A percentile compares a stretch with the other conserved stretches of the same genome.
Evolutionary conservation across 2,888 invertebrate species (phyloP).

Genomic region (Hydrotaea cyrtoneurina): DNA sequence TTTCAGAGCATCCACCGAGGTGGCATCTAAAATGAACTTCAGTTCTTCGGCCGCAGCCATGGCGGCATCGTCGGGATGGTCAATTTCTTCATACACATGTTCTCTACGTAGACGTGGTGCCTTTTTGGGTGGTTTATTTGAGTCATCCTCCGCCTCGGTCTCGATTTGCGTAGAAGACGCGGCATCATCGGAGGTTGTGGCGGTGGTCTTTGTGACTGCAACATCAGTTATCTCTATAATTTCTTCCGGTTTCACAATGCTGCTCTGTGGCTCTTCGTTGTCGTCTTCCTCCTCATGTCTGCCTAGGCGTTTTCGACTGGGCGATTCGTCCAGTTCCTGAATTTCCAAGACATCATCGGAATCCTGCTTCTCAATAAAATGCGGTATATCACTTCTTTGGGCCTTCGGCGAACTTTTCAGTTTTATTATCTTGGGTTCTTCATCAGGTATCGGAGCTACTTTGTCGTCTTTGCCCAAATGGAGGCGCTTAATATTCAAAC

Average conservation of each 20-base stretch:
- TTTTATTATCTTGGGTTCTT: constrained; percentile 83
- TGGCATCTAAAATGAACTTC: constrained; percentile 74
- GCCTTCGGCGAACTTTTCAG: constrained; percentile 85
- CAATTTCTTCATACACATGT: constrained; percentile 85
- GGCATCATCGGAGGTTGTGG: constrained; percentile 48
- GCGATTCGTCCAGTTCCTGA: constrained; percentile 80
- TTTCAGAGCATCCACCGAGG: constrained; percentile 76
- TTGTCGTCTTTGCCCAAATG: constrained; percentile 81
- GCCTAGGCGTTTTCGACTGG: constrained; percentile 77
- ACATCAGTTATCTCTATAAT: constrained; percentile 76
- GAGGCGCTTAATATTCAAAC: constrained; percentile 79
- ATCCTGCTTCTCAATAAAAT: constrained; percentile 81
- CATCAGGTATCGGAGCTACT: constrained; percentile 79
- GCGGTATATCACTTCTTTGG: constrained; percentile 81
- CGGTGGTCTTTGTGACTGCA: not conserved
- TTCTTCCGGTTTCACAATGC: constrained; percentile 79
- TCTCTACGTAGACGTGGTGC: constrained; percentile 82
- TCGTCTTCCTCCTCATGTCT: constrained; percentile 58
- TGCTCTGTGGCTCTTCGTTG: constrained; percentile 67
- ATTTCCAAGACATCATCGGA: constrained; percentile 80
- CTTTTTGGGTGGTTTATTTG: constrained; percentile 74
- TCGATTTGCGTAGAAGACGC: constrained; percentile 24
- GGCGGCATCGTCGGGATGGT: constrained; percentile 70
- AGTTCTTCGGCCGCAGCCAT: constrained; percentile 64
- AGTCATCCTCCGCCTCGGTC: constrained; percentile 44